Percentiles rank a stretch among this genome's conserved stretches.
Conservation (phyloP, 2,888 invertebrate genomes). For the Muschampia plurimacula region DNA sequence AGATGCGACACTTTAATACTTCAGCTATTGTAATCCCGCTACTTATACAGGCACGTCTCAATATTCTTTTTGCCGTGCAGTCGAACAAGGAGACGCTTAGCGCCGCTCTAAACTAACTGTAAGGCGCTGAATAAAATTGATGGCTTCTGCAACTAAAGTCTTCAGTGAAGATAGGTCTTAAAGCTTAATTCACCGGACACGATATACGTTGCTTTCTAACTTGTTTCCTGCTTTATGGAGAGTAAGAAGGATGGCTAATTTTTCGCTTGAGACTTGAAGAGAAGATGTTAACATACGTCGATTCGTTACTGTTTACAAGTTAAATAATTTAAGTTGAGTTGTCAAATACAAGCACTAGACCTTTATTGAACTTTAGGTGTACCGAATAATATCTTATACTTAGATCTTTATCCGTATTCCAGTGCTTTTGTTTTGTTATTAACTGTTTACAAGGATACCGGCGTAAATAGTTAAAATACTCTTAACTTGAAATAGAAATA, state of each 20-base stretch:
- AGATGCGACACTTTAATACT: conserved; percentile 21
- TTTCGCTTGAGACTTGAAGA: neutral
- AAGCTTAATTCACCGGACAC: conserved; percentile 46
- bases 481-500: no score
- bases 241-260: neutral
- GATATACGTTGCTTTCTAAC: conserved; percentile 7
- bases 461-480: no score
- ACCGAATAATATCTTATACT: no score
- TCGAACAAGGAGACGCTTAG: conserved; percentile 58
- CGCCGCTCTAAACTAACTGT: conserved; percentile 64
- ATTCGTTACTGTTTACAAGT: neutral
- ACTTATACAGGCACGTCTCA: conserved; percentile 53
- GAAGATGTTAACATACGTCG: neutral
- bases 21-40: conserved; percentile 57
- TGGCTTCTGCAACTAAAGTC: conserved; percentile 57
- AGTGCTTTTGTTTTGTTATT: no score
- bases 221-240: neutral
- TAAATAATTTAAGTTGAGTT: no score
- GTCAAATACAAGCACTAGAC: no score
- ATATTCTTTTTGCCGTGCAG: conserved; percentile 64
- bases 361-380: no score
- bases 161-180: conserved; percentile 55
- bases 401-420: no score
- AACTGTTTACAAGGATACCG: no score
- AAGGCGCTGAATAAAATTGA: conserved; percentile 74